Evolutionary conservation across 1,140 invertebrate genomes (phyloP).

Genomic region (Propsilocerus akamusi): DNA sequence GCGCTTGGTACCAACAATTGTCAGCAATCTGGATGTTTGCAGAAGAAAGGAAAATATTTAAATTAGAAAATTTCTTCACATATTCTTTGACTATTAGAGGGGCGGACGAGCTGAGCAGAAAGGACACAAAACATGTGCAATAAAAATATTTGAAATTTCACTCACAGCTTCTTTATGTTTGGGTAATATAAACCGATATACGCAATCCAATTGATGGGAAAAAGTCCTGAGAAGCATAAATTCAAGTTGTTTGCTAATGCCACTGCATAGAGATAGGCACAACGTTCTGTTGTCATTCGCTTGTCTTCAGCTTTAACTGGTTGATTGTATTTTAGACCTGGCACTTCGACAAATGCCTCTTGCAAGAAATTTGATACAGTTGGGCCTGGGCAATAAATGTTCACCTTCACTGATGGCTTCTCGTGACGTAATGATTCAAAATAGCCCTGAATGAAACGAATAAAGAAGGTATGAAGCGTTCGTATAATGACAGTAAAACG

Average conservation of each 20-base stretch:
- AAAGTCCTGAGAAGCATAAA: constrained; percentile 55
- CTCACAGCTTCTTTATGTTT: constrained; percentile 33
- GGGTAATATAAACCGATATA: constrained; percentile 49
- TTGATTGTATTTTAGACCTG: constrained; percentile 36
- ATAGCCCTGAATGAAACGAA: constrained; percentile 37
- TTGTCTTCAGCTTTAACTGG: constrained; percentile 29
- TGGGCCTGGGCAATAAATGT: constrained; percentile 59
- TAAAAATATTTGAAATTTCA: constrained; percentile 9
- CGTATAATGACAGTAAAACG: constrained; percentile 5
- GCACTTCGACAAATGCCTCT: constrained; percentile 45
- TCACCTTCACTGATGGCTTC: constrained; percentile 35
- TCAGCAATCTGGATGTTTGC: constrained; percentile 11
- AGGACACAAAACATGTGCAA: neutral
- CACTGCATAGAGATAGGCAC: constrained; percentile 48
- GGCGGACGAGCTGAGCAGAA: neutral
- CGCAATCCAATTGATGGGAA: constrained; percentile 37
- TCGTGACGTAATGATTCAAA: constrained; percentile 43
- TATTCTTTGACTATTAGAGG: neutral
- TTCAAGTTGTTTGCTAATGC: constrained; percentile 57
- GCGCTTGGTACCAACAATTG: constrained; percentile 17
- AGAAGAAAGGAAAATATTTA: neutral
- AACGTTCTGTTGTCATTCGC: constrained; percentile 48
- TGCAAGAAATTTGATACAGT: constrained; percentile 50
- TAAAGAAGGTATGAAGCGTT: neutral
- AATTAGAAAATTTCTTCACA: neutral